Percentiles rank a stretch among this genome's conserved stretches.
Conservation (phyloP, 2,113 vertebrate species). For the Nothocercus julius region DNA sequence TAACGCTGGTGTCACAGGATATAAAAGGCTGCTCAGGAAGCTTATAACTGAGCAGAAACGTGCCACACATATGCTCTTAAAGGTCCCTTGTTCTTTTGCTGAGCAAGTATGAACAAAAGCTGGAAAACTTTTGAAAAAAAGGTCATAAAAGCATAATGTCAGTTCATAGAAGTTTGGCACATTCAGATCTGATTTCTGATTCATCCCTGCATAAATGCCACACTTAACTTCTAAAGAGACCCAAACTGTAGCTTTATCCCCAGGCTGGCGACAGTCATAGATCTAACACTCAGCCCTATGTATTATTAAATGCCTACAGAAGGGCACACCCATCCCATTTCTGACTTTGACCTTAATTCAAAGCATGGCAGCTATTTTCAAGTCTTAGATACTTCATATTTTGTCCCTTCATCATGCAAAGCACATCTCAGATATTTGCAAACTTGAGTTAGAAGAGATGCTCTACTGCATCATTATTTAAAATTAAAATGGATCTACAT, state of each 20-base stretch:
- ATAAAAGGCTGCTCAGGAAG: slow-evolving; percentile 5
- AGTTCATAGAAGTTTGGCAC: background rate
- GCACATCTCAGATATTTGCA: slow-evolving; percentile 29
- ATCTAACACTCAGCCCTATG: background rate
- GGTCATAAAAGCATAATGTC: background rate
- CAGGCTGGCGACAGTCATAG: background rate
- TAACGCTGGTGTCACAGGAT: background rate
- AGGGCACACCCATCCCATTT: background rate
- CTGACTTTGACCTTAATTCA: background rate
- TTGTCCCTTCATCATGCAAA: background rate
- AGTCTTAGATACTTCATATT: background rate
- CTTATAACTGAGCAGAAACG: background rate
- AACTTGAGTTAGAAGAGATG: background rate
- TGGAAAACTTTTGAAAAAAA: background rate
- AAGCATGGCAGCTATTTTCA: slow-evolving; percentile 34
- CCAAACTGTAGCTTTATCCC: background rate
- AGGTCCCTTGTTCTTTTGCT: background rate
- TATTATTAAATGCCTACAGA: slow-evolving; percentile 12
- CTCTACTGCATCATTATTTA: background rate
- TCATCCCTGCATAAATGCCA: background rate
- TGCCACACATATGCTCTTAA: background rate
- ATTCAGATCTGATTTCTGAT: slow-evolving; percentile 11
- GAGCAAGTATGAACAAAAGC: slow-evolving; percentile 1
- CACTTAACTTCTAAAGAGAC: background rate
- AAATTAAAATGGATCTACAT: slow-evolving; percentile 1